Conservation (phyloP, 2,888 invertebrate species). For the Folsomia candida region DNA sequence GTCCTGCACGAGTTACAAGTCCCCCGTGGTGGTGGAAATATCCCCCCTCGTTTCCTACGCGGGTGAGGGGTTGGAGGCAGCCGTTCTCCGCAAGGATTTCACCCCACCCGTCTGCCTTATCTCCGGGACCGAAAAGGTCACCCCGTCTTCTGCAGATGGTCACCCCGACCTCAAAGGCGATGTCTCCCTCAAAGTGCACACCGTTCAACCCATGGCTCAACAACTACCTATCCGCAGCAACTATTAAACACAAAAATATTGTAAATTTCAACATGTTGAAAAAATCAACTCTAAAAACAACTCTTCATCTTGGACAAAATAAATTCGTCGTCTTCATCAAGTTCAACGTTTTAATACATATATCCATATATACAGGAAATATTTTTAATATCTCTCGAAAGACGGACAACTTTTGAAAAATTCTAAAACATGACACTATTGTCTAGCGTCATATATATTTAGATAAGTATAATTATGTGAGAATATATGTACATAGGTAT, state of each 20-base stretch:
- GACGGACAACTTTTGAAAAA: not conserved
- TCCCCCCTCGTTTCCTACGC: constrained; percentile 86
- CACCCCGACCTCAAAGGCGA: not conserved
- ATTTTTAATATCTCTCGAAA: not conserved
- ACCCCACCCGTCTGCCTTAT: constrained; percentile 60
- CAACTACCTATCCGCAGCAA: too few species aligned
- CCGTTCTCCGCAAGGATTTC: constrained; percentile 68
- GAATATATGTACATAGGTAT: too few species aligned
- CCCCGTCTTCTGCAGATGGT: constrained; percentile 8
- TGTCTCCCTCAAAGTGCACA: not conserved
- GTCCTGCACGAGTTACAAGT: constrained; percentile 54
- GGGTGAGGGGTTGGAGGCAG: constrained; percentile 75
- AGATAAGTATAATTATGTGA: too few species aligned
- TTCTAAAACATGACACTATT: too few species aligned
- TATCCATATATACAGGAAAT: not conserved
- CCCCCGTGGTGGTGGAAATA: constrained; percentile 70
- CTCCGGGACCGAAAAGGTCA: constrained; percentile 33
- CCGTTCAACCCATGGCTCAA: not conserved
- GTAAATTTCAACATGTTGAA: too few species aligned
- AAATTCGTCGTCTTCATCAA: too few species aligned
- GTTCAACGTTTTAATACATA: too few species aligned
- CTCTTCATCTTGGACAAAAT: too few species aligned
- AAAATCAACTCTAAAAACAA: too few species aligned
- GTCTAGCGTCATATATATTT: too few species aligned
- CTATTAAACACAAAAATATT: not conserved